Evolutionary conservation across 2,113 vertebrate species (phyloP).

Genomic region (Halcyon malimbica): DNA sequence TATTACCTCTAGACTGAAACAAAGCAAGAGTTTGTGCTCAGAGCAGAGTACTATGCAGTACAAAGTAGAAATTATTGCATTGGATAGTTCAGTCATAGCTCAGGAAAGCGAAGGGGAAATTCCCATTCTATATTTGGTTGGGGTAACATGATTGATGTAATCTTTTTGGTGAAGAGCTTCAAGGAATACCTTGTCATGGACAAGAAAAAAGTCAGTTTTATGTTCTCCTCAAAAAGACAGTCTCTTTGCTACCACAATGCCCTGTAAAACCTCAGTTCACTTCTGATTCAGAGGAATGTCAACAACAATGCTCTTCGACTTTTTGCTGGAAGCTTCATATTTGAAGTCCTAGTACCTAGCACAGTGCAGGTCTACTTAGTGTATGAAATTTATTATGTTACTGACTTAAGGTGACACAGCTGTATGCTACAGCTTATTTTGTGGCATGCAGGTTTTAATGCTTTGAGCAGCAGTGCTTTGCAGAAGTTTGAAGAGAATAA

Average conservation of each 20-base stretch:
- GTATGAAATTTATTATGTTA: background rate
- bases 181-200: background rate
- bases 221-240: background rate
- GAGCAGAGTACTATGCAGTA: background rate
- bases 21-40: background rate
- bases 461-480: background rate
- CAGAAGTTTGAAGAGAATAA: background rate
- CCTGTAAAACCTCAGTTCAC: background rate
- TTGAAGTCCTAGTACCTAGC: background rate
- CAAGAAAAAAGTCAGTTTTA: background rate
- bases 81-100: background rate
- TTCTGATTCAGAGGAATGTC: background rate
- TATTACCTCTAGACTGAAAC: background rate
- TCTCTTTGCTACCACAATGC: background rate
- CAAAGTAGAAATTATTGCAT: background rate
- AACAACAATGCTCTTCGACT: background rate
- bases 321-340: background rate
- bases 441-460: background rate
- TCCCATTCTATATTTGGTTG: background rate
- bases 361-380: background rate
- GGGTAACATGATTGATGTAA: background rate
- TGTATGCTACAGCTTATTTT: background rate
- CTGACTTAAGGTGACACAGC: background rate
- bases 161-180: background rate
- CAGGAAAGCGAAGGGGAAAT: background rate